Evolutionary conservation across 2,797 vertebrate species (phyloP).

Genomic region (Esox lucius): DNA sequence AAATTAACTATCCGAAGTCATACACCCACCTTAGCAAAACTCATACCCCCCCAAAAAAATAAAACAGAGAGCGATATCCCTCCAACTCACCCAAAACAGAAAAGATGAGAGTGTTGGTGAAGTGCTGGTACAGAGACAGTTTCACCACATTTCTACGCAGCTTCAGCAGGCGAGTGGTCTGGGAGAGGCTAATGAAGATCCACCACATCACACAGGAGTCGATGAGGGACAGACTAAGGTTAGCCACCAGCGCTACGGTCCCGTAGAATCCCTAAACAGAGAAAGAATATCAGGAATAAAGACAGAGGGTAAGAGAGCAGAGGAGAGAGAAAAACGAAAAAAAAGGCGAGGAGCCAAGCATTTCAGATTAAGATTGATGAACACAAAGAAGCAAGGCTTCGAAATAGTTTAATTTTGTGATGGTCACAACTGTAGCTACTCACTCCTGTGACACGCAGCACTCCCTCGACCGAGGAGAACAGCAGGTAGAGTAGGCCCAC

Average conservation of each 20-base stretch:
- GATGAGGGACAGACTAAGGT: conserved; percentile 88
- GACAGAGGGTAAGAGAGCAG: neutral
- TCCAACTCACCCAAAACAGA: conserved; percentile 86
- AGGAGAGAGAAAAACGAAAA: neutral
- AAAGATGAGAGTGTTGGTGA: conserved; percentile 95
- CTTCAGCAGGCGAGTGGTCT: conserved; percentile 92
- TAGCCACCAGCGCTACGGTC: conserved; percentile 82
- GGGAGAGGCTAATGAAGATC: conserved; percentile 97
- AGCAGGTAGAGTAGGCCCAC: conserved; percentile 91
- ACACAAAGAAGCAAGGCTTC: too few relatives aligned
- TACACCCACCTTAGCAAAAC: too few relatives aligned
- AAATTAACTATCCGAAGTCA: neutral
- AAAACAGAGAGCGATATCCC: neutral
- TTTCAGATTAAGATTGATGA: neutral
- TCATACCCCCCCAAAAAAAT: neutral
- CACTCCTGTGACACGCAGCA: conserved; percentile 92
- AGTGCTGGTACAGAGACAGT: conserved; percentile 91
- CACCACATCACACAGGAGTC: conserved; percentile 97
- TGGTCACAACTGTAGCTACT: conserved; percentile 57
- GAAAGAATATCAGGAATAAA: neutral
- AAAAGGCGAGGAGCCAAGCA: neutral
- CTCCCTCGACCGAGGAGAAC: conserved; percentile 94
- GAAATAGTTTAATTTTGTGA: neutral
- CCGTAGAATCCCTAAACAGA: conserved; percentile 82
- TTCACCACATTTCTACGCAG: conserved; percentile 93